Conservation (phyloP, 2,113 vertebrate genomes). For the Apeltes quadracus region DNA sequence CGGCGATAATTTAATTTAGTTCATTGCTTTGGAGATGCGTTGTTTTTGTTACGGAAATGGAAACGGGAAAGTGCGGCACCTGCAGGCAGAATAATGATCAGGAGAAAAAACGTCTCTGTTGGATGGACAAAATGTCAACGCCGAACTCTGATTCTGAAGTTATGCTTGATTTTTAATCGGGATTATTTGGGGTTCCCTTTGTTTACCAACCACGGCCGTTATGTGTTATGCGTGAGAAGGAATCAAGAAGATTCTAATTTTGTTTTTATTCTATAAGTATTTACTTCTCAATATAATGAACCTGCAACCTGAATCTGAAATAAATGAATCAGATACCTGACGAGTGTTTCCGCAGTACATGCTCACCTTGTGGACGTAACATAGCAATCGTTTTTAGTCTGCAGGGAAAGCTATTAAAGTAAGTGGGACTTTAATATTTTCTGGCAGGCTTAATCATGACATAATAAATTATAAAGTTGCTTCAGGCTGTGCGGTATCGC, state of each 20-base stretch:
- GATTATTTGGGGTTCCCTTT: background rate
- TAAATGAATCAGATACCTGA: background rate
- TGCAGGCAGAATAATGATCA: background rate
- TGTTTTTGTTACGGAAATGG: constrained; percentile 24
- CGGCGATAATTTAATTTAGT: constrained; percentile 15
- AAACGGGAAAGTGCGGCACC: constrained; percentile 35
- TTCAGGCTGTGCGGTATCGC: constrained; percentile 35
- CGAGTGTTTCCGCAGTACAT: background rate
- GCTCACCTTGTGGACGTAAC: background rate
- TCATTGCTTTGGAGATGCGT: constrained; percentile 30
- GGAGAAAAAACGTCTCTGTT: background rate
- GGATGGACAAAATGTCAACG: background rate
- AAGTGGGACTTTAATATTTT: constrained; percentile 51
- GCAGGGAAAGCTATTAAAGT: constrained; percentile 33
- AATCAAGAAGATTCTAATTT: background rate
- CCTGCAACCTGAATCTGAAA: background rate
- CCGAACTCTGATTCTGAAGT: background rate
- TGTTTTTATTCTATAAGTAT: no score
- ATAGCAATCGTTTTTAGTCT: constrained; percentile 28
- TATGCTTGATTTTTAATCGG: background rate
- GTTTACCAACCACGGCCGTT: background rate
- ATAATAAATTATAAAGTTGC: constrained; percentile 47
- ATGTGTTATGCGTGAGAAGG: background rate
- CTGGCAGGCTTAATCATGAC: constrained; percentile 51
- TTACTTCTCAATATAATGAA: background rate